These are phyloP conservation scores for Trachops cirrhosus DNA, from an alignment of 2,797 vertebrate species.

Conservation along the genomic window DNA sequence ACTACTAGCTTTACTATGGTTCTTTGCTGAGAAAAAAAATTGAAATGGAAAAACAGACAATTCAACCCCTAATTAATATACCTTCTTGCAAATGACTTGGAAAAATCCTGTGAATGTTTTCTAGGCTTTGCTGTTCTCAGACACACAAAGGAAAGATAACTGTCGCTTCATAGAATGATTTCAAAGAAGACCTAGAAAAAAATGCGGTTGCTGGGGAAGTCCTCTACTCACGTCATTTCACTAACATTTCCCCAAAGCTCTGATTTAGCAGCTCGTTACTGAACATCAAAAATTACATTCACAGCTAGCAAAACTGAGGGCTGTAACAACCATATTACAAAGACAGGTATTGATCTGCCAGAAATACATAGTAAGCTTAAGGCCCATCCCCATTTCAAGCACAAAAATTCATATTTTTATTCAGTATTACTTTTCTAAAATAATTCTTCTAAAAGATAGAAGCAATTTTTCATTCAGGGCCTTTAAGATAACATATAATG, in stretches of 20 bases:
- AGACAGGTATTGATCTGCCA: conserved; percentile 17
- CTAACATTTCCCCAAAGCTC: neutral
- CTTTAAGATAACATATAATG: neutral
- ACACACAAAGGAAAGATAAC: neutral
- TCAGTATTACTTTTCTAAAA: neutral
- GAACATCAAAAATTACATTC: neutral
- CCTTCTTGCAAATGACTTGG: neutral
- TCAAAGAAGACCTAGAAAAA: neutral
- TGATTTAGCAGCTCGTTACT: conserved; percentile 41
- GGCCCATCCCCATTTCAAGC: conserved; percentile 3
- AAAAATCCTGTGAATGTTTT: neutral
- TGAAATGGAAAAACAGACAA: neutral
- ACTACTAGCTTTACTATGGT: neutral
- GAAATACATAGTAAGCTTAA: neutral
- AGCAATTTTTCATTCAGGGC: neutral
- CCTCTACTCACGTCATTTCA: neutral
- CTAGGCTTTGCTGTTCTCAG: neutral
- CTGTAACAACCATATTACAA: conserved; percentile 28
- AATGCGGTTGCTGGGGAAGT: neutral
- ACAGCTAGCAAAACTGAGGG: conserved; percentile 33
- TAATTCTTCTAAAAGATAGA: neutral
- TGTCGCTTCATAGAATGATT: neutral
- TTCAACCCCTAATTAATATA: neutral
- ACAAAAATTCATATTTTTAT: neutral
- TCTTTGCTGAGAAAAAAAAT: neutral